Evolutionary conservation across 2,113 vertebrate species (phyloP).

Genomic region (Scytalopus superciliaris): DNA sequence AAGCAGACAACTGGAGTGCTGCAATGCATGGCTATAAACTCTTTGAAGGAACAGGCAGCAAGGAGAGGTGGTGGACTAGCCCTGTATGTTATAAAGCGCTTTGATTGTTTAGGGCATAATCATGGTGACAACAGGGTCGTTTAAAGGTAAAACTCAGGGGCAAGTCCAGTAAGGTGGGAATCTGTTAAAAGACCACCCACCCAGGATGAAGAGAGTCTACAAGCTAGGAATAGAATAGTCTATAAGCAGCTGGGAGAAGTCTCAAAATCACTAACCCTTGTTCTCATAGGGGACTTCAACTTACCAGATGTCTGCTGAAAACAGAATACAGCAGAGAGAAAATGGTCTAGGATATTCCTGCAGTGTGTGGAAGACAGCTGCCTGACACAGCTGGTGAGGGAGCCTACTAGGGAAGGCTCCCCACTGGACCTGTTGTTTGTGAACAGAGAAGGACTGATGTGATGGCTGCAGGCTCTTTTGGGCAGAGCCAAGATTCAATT

Average conservation of each 20-base stretch:
- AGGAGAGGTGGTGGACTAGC: neutral
- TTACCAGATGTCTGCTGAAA: neutral
- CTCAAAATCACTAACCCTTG: neutral
- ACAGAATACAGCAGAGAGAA: neutral
- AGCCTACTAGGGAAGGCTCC: neutral
- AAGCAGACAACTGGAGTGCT: neutral
- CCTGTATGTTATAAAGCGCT: neutral
- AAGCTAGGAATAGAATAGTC: too few species aligned
- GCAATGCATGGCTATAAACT: neutral
- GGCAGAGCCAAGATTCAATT: neutral
- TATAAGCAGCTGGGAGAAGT: neutral
- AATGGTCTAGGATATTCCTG: neutral
- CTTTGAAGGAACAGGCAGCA: neutral
- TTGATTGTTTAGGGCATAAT: neutral
- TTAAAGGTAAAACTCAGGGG: neutral
- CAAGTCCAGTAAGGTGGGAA: neutral
- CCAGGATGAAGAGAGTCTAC: neutral
- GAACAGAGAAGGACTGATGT: neutral
- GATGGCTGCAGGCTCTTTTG: neutral
- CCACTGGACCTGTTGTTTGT: neutral
- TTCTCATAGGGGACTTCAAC: neutral
- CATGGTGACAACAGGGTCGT: fast-evolving
- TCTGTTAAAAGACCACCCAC: neutral
- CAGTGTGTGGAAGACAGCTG: neutral
- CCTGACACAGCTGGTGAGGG: neutral